These are phyloP conservation scores for Tenrec ecaudatus DNA, from an alignment of 2,113 vertebrate genomes.

Conservation along the genomic window DNA sequence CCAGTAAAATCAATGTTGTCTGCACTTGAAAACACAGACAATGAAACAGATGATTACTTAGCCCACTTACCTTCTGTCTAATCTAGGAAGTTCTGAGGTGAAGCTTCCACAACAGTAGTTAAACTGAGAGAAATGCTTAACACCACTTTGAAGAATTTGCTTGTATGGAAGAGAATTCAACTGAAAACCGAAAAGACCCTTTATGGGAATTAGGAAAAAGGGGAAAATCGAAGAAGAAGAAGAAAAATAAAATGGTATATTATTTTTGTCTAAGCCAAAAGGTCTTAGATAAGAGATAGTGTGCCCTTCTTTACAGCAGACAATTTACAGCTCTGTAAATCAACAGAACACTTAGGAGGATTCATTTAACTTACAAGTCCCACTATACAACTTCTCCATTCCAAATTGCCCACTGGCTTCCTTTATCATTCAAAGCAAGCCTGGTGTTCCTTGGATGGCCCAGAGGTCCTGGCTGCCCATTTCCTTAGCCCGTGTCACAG, in stretches of 20 bases:
- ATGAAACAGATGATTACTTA: background rate
- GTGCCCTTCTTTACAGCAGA: background rate
- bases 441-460: background rate
- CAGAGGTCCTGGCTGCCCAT: background rate
- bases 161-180: background rate
- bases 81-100: background rate
- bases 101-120: background rate
- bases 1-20: background rate
- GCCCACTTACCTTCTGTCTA: background rate
- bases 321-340: background rate
- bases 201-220: background rate
- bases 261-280: constrained; percentile 13
- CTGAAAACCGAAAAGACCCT: background rate
- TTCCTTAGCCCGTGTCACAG: background rate
- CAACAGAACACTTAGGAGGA: background rate
- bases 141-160: background rate
- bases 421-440: too few species aligned
- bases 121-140: background rate
- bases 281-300: background rate
- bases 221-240: background rate
- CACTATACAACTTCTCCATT: too few species aligned
- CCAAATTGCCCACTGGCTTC: too few species aligned
- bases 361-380: too few species aligned
- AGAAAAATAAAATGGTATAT: background rate
- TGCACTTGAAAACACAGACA: background rate